Conservation (phyloP, 2,888 invertebrate species). For the Gryllus longicercus region DNA sequence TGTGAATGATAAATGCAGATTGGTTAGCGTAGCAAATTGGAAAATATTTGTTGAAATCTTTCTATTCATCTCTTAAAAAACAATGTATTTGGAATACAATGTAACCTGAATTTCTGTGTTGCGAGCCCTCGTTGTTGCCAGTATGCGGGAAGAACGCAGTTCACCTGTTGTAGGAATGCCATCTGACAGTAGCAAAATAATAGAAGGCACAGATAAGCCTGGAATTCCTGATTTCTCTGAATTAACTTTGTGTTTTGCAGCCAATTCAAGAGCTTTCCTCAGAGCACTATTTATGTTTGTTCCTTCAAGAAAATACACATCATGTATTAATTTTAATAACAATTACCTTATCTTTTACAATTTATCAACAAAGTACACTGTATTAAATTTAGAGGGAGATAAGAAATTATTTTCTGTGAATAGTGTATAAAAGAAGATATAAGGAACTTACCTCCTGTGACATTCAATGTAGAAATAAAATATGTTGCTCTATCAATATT, state of each 20-base stretch:
- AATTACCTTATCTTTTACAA: no score
- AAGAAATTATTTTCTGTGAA: no score
- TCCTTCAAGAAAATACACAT: constrained; percentile 44
- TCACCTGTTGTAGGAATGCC: constrained; percentile 38
- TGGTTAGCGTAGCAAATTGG: no score
- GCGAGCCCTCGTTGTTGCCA: constrained; percentile 33
- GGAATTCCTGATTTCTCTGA: not conserved
- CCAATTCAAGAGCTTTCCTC: constrained; percentile 54
- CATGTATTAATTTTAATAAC: not conserved
- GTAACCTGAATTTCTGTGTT: constrained; percentile 35
- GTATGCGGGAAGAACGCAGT: constrained; percentile 32
- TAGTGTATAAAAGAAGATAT: no score
- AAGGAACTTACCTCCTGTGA: constrained; percentile 34
- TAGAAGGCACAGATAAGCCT: constrained; percentile 27
- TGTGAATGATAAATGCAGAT: no score
- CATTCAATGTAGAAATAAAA: constrained; percentile 36
- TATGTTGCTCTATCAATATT: constrained; percentile 36
- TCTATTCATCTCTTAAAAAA: not conserved
- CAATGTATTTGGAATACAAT: not conserved
- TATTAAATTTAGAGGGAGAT: no score
- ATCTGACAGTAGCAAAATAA: constrained; percentile 36
- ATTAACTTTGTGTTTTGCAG: constrained; percentile 40
- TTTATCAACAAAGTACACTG: no score
- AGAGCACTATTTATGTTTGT: constrained; percentile 68
- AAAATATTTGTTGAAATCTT: no score